Conservation (phyloP, 2,888 invertebrate species). For the Erpobdella octoculata region DNA sequence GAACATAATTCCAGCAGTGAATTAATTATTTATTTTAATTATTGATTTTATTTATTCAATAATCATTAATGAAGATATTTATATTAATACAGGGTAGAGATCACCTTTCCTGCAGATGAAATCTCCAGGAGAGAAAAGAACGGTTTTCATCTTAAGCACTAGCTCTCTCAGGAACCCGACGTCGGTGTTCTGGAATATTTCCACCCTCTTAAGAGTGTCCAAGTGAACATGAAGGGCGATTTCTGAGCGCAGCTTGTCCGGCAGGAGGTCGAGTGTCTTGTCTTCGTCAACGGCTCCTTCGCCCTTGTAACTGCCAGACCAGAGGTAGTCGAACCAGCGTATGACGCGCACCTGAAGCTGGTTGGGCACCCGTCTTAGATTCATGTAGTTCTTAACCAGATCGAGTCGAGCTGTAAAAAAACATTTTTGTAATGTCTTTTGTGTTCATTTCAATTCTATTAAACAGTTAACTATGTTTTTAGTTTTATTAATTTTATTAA, state of each 20-base stretch:
- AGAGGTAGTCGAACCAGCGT: constrained; percentile 97
- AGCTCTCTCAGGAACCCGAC: constrained; percentile 96
- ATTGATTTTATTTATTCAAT: neutral
- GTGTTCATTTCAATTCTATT: neutral
- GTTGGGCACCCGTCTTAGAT: constrained; percentile 86
- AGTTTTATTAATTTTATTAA: neutral
- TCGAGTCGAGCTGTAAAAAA: constrained; percentile 86
- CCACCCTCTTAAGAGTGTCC: constrained; percentile 82
- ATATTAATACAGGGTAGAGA: neutral
- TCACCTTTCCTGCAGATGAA: constrained; percentile 99
- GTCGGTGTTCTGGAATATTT: constrained; percentile 98
- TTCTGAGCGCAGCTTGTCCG: constrained; percentile 61
- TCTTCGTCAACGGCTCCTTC: constrained; percentile 97
- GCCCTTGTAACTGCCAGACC: constrained; percentile 64
- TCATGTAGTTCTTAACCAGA: constrained; percentile 96
- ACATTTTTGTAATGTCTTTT: too few species aligned
- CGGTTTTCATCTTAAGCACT: constrained; percentile 84
- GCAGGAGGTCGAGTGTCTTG: constrained; percentile 54
- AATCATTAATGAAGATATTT: neutral
- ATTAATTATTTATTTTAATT: neutral
- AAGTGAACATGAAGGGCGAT: constrained; percentile 98
- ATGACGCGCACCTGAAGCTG: constrained; percentile 93
- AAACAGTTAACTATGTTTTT: neutral
- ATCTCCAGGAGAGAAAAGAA: constrained; percentile 94
- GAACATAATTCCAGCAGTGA: too few species aligned